Conservation (phyloP, 2,888 invertebrate species). For the Geophilus truncorum region DNA sequence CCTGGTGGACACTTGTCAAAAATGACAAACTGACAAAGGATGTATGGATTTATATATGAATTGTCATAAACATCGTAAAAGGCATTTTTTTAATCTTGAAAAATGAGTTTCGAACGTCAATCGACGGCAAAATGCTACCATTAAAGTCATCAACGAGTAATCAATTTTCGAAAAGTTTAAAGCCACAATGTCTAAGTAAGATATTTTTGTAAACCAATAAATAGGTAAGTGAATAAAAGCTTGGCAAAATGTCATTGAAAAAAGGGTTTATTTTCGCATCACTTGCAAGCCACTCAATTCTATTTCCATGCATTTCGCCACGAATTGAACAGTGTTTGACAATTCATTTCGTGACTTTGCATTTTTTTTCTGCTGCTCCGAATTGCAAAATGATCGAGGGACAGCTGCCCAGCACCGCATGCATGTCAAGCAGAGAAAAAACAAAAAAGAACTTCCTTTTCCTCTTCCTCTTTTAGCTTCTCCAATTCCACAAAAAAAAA, state of each 20-base stretch:
- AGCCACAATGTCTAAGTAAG: too few species aligned
- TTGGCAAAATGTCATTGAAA: too few species aligned
- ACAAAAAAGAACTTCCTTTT: not conserved
- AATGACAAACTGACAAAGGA: not conserved
- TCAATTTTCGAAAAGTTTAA: too few species aligned
- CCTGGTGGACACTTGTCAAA: not conserved
- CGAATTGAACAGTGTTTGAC: not conserved
- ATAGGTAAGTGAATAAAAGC: too few species aligned
- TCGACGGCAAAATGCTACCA: too few species aligned
- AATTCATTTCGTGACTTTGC: not conserved
- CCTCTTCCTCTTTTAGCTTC: not conserved
- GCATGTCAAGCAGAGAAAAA: not conserved
- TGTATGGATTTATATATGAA: not conserved
- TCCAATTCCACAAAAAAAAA: not conserved
- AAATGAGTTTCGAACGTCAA: too few species aligned
- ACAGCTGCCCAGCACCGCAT: not conserved
- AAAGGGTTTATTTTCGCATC: too few species aligned
- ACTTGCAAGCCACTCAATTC: not conserved
- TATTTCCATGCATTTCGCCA: not conserved
- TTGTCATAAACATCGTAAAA: not conserved
- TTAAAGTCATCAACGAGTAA: too few species aligned
- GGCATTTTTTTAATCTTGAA: too few species aligned
- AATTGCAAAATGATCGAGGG: not conserved
- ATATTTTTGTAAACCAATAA: too few species aligned
- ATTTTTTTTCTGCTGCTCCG: not conserved